A percentile compares a stretch with the other conserved stretches of the same genome.
Conservation (phyloP, 2,113 vertebrate species). For the Ia io region DNA sequence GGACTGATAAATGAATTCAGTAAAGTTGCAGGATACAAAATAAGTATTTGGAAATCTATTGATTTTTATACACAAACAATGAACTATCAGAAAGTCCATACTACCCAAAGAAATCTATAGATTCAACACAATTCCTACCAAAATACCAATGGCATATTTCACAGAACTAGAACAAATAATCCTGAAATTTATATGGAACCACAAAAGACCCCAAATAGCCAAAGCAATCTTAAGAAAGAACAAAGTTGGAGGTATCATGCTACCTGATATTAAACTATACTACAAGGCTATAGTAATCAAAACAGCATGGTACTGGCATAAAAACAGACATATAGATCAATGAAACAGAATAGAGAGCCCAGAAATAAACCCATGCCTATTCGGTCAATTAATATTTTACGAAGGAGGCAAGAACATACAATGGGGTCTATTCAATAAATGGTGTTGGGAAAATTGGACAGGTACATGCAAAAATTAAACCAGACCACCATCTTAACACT, state of each 20-base stretch:
- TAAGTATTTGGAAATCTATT: neutral
- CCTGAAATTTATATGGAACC: neutral
- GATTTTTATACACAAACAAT: neutral
- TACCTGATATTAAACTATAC: neutral
- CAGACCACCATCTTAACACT: neutral
- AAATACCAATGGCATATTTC: neutral
- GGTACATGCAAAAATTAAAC: neutral
- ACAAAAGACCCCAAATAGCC: neutral
- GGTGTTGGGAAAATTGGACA: neutral
- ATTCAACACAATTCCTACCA: neutral
- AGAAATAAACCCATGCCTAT: neutral
- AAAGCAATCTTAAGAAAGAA: neutral
- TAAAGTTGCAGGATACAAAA: neutral
- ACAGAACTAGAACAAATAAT: neutral
- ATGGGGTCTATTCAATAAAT: neutral
- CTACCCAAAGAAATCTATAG: neutral
- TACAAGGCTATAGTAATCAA: neutral
- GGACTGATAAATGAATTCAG: neutral
- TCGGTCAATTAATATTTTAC: neutral
- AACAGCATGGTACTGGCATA: neutral
- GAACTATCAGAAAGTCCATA: neutral
- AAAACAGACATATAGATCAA: neutral
- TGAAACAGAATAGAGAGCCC: neutral
- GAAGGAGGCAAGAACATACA: neutral
- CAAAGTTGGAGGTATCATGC: neutral